Conservation (phyloP, 2,888 invertebrate genomes). For the Lamproptera curius region DNA sequence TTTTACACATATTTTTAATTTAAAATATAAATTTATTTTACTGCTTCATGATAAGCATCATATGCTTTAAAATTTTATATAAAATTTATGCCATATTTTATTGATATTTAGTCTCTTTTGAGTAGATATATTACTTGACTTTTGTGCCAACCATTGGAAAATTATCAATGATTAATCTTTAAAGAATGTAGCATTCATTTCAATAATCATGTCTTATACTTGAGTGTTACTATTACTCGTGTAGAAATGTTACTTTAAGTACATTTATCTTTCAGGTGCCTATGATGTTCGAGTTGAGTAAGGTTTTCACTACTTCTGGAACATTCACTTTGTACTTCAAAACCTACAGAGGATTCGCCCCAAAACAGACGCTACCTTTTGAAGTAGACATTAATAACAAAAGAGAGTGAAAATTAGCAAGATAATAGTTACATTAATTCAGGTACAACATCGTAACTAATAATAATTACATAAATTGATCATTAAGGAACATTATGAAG, state of each 20-base stretch:
- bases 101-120: too few relatives aligned
- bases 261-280: slow-evolving; percentile 47
- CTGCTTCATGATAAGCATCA: too few relatives aligned
- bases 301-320: slow-evolving; percentile 42
- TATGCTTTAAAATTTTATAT: too few relatives aligned
- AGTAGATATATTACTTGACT: too few relatives aligned
- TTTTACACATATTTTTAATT: too few relatives aligned
- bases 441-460: slow-evolving; percentile 36
- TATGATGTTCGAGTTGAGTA: slow-evolving; percentile 41
- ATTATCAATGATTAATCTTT: too few relatives aligned
- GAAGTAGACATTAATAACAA: slow-evolving; percentile 51
- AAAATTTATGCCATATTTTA: too few relatives aligned
- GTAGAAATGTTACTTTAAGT: too few relatives aligned
- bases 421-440: slow-evolving; percentile 45
- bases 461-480: too few relatives aligned
- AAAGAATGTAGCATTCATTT: neutral
- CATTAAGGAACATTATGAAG: too few relatives aligned
- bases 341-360: slow-evolving; percentile 52
- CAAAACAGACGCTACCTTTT: slow-evolving; percentile 51
- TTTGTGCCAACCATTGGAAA: too few relatives aligned
- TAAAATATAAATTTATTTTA: too few relatives aligned
- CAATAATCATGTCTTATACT: neutral
- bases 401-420: slow-evolving; percentile 47
- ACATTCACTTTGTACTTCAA: slow-evolving; percentile 43
- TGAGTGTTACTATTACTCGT: neutral